Conservation (phyloP, 92 coral and sea anemone genomes). For the Epizoanthus stellaris region DNA sequence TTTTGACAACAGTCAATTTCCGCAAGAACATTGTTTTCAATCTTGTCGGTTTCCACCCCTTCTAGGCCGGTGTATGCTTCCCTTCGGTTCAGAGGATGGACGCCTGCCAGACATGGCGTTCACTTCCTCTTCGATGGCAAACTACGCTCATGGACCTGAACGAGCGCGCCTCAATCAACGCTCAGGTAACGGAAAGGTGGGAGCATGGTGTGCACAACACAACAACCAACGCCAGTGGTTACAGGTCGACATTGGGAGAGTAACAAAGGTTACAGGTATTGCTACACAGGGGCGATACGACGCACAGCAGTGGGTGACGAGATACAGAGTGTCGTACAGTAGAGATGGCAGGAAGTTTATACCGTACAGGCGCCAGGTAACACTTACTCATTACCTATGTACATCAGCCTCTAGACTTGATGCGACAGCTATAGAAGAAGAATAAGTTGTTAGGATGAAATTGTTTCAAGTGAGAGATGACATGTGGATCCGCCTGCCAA, state of each 20-base stretch:
- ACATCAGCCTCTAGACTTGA: too few species aligned
- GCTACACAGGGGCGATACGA: constrained; percentile 84
- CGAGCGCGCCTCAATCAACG: constrained; percentile 77
- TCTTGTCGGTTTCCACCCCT: too few species aligned
- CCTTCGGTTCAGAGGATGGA: constrained; percentile 22
- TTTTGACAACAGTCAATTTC: too few species aligned
- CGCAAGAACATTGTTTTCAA: too few species aligned
- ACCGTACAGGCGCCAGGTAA: constrained; percentile 16
- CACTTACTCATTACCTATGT: too few species aligned
- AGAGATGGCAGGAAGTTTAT: constrained; percentile 18
- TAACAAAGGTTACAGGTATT: constrained; percentile 78
- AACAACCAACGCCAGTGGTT: constrained; percentile 71
- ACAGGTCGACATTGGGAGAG: constrained; percentile 65
- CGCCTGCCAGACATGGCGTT: constrained; percentile 20
- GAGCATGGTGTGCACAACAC: constrained; percentile 75
- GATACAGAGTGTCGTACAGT: constrained; percentile 43
- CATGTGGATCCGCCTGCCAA: too few species aligned
- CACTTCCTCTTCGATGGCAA: background rate
- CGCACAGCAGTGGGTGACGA: constrained; percentile 68
- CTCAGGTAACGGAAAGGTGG: constrained; percentile 62
- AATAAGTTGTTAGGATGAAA: too few species aligned
- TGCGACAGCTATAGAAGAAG: too few species aligned
- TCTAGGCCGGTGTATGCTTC: too few species aligned
- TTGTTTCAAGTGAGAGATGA: too few species aligned
- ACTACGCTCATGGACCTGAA: constrained; percentile 79